These are phyloP conservation scores for Hemistola chrysoprasaria DNA, from an alignment of 2,888 invertebrate genomes.

Conservation along the genomic window DNA sequence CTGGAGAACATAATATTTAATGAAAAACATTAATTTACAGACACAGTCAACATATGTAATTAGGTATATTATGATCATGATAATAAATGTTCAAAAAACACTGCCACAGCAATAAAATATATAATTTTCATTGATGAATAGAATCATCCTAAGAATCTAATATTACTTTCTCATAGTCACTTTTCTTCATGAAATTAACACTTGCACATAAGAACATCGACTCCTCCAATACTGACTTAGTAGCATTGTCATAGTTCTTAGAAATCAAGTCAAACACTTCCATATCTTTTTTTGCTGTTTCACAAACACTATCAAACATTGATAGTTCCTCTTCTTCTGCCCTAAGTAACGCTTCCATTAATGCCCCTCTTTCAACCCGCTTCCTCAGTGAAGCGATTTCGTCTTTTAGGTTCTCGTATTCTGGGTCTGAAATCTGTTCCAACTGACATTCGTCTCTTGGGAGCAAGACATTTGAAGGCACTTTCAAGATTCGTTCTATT, in stretches of 20 bases:
- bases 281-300: slow-evolving; percentile 67
- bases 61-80: too few relatives aligned
- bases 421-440: slow-evolving; percentile 56
- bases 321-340: slow-evolving; percentile 65
- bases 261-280: slow-evolving; percentile 57
- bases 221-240: slow-evolving; percentile 50
- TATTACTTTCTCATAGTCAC: slow-evolving; percentile 19
- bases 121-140: slow-evolving; percentile 1
- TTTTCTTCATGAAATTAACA: slow-evolving; percentile 49
- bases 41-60: too few relatives aligned
- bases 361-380: slow-evolving; percentile 62
- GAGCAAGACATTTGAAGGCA: slow-evolving; percentile 65
- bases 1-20: too few relatives aligned
- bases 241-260: slow-evolving; percentile 45
- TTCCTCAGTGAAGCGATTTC: slow-evolving; percentile 57
- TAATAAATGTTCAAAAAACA: too few relatives aligned
- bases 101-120: background rate
- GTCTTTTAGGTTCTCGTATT: slow-evolving; percentile 57
- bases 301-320: slow-evolving; percentile 61
- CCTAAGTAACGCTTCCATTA: slow-evolving; percentile 64
- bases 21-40: too few relatives aligned
- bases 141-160: slow-evolving; percentile 14
- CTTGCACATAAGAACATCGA: slow-evolving; percentile 59
- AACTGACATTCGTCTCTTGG: slow-evolving; percentile 67
- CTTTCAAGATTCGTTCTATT: slow-evolving; percentile 59